Percentiles rank a stretch among this genome's conserved stretches.
These are phyloP conservation scores for Loxodonta africana DNA, from an alignment of 2,113 vertebrate species.

Conservation along the genomic window DNA sequence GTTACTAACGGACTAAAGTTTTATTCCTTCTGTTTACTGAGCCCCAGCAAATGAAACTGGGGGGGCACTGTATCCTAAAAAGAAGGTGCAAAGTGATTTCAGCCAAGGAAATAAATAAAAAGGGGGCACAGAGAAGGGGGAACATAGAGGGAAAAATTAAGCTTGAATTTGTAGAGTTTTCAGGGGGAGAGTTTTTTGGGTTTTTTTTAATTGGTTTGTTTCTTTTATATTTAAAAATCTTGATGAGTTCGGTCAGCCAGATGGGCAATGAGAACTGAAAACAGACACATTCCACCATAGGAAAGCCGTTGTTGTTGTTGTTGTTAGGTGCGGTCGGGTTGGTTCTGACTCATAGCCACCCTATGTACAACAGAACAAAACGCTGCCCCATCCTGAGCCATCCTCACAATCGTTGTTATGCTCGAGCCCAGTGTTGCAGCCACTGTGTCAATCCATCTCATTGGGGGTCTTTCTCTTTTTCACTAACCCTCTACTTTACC, in stretches of 20 bases:
- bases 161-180: neutral
- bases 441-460: too few relatives aligned
- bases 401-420: too few relatives aligned
- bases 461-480: too few relatives aligned
- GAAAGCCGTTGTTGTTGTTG: slow-evolving; percentile 19
- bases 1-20: neutral
- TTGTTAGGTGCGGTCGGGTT: too few relatives aligned
- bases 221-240: slow-evolving; percentile 68
- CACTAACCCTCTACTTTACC: too few relatives aligned
- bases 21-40: neutral
- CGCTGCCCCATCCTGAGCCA: too few relatives aligned
- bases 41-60: neutral
- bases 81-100: neutral
- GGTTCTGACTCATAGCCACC: too few relatives aligned
- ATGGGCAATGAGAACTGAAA: slow-evolving; percentile 61
- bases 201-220: neutral
- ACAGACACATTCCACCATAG: slow-evolving; percentile 72
- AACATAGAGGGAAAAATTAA: neutral
- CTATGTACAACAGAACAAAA: too few relatives aligned
- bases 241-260: slow-evolving; percentile 60
- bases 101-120: neutral
- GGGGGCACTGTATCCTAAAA: neutral
- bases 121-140: neutral
- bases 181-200: fast-evolving
- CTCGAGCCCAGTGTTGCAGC: too few relatives aligned